A percentile compares a stretch with the other conserved stretches of the same genome.
phyloP scores from a whole-genome alignment of 2,888 invertebrate genomes.

The Amaurobius ferox region DNA sequence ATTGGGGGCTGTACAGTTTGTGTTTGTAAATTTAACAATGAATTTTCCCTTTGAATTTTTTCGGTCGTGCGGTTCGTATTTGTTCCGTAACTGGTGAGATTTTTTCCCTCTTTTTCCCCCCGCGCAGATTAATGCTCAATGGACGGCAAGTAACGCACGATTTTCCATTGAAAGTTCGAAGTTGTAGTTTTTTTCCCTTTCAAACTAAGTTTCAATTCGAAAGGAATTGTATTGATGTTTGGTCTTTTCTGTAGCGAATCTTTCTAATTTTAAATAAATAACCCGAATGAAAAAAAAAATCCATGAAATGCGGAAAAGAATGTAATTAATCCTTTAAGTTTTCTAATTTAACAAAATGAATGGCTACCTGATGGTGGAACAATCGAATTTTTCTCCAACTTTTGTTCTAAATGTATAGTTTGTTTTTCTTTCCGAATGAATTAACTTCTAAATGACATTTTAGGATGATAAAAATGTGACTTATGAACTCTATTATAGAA shows the following conservation, averaged over 20 bases:
- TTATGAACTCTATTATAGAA: too few species aligned
- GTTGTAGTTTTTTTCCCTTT: background rate
- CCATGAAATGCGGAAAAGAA: background rate
- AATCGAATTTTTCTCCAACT: too few species aligned
- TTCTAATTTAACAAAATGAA: background rate
- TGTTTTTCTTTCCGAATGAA: too few species aligned
- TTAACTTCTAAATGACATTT: too few species aligned
- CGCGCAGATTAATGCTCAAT: constrained; percentile 31
- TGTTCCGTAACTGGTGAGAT: constrained; percentile 1
- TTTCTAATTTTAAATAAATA: background rate
- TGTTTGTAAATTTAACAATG: constrained; percentile 61
- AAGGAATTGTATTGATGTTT: background rate
- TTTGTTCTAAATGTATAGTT: too few species aligned
- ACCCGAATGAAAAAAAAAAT: background rate
- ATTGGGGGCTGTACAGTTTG: constrained; percentile 50
- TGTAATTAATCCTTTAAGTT: constrained; percentile 6
- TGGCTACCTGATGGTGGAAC: too few species aligned
- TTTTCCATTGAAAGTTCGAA: background rate
- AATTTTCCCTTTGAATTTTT: constrained; percentile 25
- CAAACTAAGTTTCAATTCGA: background rate
- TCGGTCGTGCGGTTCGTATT: constrained; percentile 3
- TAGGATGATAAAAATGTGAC: too few species aligned
- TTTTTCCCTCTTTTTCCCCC: constrained; percentile 1
- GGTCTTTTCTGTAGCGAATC: background rate
- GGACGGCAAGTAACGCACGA: constrained; percentile 13